Evolutionary conservation across 2,113 vertebrate species (phyloP).

Genomic region (Malurus melanocephalus): DNA sequence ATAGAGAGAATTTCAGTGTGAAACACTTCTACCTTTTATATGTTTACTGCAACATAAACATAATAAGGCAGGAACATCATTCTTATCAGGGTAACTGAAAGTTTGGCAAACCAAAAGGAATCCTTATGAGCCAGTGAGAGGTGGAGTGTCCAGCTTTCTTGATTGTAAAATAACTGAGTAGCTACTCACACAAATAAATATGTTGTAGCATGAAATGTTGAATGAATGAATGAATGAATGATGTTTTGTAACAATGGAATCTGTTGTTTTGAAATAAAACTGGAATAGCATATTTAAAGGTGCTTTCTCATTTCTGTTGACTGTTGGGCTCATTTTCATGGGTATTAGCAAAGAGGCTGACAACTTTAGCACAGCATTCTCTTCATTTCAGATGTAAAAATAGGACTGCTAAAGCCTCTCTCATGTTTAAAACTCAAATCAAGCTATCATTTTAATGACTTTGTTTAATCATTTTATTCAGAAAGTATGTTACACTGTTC

Average conservation of each 20-base stretch:
- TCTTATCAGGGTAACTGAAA: neutral
- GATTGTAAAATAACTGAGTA: neutral
- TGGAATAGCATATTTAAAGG: conserved; percentile 21
- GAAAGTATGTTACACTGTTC: neutral
- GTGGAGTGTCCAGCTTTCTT: neutral
- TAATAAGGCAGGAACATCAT: neutral
- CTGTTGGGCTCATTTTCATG: neutral
- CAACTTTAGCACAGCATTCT: neutral
- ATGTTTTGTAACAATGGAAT: neutral
- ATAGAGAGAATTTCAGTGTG: neutral
- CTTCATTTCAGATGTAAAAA: neutral
- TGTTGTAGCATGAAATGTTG: neutral
- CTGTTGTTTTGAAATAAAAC: conserved; percentile 28
- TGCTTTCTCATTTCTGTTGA: neutral
- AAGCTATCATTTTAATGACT: neutral
- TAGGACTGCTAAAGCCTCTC: neutral
- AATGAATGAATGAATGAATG: neutral
- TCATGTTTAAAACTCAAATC: neutral
- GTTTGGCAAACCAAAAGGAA: neutral
- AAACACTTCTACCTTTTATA: neutral
- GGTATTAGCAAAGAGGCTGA: neutral
- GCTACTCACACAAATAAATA: neutral
- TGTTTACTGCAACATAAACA: neutral
- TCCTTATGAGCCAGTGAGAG: neutral
- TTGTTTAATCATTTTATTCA: neutral